phyloP scores from a whole-genome alignment of 2,888 invertebrate genomes.

The Cryptus viduatorius region DNA sequence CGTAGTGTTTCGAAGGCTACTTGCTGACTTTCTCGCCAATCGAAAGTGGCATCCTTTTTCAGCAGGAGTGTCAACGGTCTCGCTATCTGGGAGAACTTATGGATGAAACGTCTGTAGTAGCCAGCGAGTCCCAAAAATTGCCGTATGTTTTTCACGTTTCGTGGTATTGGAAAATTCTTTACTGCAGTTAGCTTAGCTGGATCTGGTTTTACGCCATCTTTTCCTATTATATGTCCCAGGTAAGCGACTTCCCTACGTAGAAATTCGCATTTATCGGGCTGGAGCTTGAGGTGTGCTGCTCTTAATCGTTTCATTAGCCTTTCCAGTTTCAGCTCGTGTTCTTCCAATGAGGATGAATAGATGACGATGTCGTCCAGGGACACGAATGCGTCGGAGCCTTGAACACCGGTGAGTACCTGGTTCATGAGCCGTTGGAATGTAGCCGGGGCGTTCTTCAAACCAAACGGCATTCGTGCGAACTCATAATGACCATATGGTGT shows the following conservation, averaged over 20 bases:
- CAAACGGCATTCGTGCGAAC: constrained; percentile 75
- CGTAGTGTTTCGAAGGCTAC: constrained; percentile 47
- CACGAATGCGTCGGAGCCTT: too few species aligned
- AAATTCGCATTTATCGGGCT: constrained; percentile 71
- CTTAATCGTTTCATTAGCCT: too few species aligned
- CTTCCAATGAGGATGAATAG: too few species aligned
- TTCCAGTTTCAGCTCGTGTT: too few species aligned
- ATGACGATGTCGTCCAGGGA: too few species aligned
- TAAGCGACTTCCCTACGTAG: constrained; percentile 59
- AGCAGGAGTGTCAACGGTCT: constrained; percentile 64
- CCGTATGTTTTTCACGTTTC: constrained; percentile 62
- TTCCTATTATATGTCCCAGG: constrained; percentile 69
- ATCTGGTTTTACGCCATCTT: constrained; percentile 64
- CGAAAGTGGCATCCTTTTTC: constrained; percentile 48
- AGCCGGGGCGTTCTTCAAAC: constrained; percentile 76
- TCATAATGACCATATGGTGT: constrained; percentile 71
- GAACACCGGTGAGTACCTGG: too few species aligned
- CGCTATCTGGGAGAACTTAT: constrained; percentile 65
- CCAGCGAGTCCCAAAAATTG: constrained; percentile 69
- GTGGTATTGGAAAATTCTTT: constrained; percentile 50
- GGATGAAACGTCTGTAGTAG: constrained; percentile 69
- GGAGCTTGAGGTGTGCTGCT: too few species aligned
- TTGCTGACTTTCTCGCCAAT: constrained; percentile 45
- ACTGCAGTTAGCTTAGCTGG: constrained; percentile 59
- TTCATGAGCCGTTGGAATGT: too few species aligned